phyloP scores from a whole-genome alignment of 1,140 invertebrate genomes.

The Leptopilina boulardi region DNA sequence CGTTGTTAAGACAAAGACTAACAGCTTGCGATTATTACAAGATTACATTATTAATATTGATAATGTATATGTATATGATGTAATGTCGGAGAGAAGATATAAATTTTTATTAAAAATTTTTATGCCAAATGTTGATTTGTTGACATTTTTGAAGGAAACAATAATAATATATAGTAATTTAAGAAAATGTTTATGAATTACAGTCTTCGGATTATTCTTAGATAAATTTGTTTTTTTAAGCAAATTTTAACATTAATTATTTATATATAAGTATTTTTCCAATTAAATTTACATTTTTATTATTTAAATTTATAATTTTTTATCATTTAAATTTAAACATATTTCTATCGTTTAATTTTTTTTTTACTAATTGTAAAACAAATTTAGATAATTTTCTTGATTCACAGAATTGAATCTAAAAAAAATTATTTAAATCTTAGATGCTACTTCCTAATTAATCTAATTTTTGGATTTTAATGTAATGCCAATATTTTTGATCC shows the following conservation, averaged over 20 bases:
- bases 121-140: constrained; percentile 51
- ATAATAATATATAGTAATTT: too few species aligned
- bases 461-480: constrained; percentile 3
- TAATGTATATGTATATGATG: constrained; percentile 58
- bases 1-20: constrained; percentile 67
- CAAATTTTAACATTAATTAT: too few species aligned
- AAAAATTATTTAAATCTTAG: neutral
- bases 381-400: neutral
- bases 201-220: neutral
- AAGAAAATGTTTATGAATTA: neutral
- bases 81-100: constrained; percentile 57
- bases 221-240: too few species aligned
- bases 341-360: too few species aligned
- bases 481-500: constrained; percentile 15
- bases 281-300: too few species aligned
- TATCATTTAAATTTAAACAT: too few species aligned
- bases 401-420: neutral
- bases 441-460: neutral
- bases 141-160: neutral
- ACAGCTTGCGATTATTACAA: constrained; percentile 68
- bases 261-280: too few species aligned
- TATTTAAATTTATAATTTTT: too few species aligned
- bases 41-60: constrained; percentile 50
- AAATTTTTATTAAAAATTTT: constrained; percentile 65
- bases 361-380: neutral